These are phyloP conservation scores for Epizoanthus stellaris DNA, from an alignment of 92 coral and sea anemone species.

Conservation along the genomic window DNA sequence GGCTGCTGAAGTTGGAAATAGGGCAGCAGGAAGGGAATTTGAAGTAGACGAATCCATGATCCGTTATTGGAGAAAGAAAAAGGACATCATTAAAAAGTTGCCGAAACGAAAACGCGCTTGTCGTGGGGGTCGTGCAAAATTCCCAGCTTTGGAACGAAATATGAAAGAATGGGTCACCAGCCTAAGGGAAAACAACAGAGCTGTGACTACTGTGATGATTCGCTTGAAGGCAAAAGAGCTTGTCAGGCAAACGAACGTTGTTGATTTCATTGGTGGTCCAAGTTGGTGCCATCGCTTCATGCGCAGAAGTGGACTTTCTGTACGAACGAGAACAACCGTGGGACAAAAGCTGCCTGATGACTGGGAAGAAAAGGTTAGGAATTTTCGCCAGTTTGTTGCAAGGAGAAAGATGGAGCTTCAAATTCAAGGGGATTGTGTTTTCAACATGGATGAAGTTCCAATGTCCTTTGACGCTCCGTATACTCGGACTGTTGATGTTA, in stretches of 20 bases:
- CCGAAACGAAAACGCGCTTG: slow-evolving; percentile 60
- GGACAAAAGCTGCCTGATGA: slow-evolving; percentile 64
- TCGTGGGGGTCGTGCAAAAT: slow-evolving; percentile 51
- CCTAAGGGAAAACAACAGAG: slow-evolving; percentile 44
- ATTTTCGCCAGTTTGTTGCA: slow-evolving; percentile 61
- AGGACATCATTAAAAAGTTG: slow-evolving; percentile 44
- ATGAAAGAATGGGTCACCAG: slow-evolving; percentile 58
- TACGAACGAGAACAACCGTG: slow-evolving; percentile 60
- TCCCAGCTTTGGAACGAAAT: slow-evolving; percentile 55
- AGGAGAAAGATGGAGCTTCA: slow-evolving; percentile 53
- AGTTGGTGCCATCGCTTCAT: slow-evolving; percentile 63
- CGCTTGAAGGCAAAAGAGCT: slow-evolving; percentile 56
- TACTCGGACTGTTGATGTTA: slow-evolving; percentile 44
- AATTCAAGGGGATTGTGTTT: slow-evolving; percentile 50
- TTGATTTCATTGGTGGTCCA: slow-evolving; percentile 58
- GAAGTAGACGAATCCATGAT: slow-evolving; percentile 51
- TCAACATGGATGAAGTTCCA: slow-evolving; percentile 63
- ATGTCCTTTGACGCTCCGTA: slow-evolving; percentile 60
- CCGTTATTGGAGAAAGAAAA: slow-evolving; percentile 60
- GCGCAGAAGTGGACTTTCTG: slow-evolving; percentile 58
- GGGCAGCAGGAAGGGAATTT: slow-evolving; percentile 66
- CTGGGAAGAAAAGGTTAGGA: slow-evolving; percentile 63
- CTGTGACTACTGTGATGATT: slow-evolving; percentile 60
- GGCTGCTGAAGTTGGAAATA: slow-evolving; percentile 54
- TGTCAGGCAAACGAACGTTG: slow-evolving; percentile 58